Base-by-base conservation (phyloP, 2,888 invertebrate species). In the Cerceris rybyensis region DNA sequence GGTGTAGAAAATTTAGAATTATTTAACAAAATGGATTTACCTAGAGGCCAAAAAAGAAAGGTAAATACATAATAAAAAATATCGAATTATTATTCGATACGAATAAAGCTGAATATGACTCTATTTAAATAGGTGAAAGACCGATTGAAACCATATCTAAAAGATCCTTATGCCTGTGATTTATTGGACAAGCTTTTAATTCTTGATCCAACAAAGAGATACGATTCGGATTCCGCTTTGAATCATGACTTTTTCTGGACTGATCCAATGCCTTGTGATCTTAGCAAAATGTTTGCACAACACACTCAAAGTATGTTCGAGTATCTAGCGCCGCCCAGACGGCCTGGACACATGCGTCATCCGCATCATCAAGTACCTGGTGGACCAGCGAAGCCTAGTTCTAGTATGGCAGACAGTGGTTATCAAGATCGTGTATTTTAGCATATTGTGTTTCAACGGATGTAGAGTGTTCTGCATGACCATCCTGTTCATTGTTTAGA, bases 161-260 rank as follows among this genome's bases (percentile, higher is more conserved):
- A 97, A 90, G 98, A 98, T 91, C 95, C 96, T 0, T 96, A 96
- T 86, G 99, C 98, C 0, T 96, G 99, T 88, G 98, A 99, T 91
- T 93, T 99, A 13, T 93, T 99, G 0, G 99, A 99, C 90, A 97
- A 97, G 90, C 93, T 99, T 17, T 93, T 99, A 58, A 96, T 97
- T 8, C 93, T 99, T 63, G 98, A 99, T 93, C 99, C 99, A 0
- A 95, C 96, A 0, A 98, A 98, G 91, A 93, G 98, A 75, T 94
- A 95, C 70, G 98, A 98, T 90, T 96, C 98, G 0, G 98, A 99
- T 91, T 96, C 97, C 0, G 98, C 99, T 0, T 92, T 99, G 0
- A 98, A 98, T 93, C 99, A 99, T 90, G 98, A 98, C 91, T 99
- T 99, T 93, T 99, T 99, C 93, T 99, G 98, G 98, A 97, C 97